A percentile compares a stretch with the other conserved stretches of the same genome.
These are phyloP conservation scores for Drosophila pegasa DNA, from an alignment of 2,888 invertebrate genomes.

Conservation along the genomic window DNA sequence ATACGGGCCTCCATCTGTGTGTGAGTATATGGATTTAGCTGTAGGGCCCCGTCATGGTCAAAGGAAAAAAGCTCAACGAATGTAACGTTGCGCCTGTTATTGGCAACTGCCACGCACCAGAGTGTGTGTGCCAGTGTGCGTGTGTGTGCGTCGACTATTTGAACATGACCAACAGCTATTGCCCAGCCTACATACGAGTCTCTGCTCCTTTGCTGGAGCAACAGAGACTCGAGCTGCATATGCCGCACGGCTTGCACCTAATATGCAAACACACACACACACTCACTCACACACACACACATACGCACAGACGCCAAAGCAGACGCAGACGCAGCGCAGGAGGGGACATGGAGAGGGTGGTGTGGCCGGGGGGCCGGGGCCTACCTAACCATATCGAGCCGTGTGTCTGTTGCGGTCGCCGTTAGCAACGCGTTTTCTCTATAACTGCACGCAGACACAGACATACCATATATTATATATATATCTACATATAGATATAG, in stretches of 20 bases:
- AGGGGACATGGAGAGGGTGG: neutral
- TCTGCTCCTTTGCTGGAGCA: slow-evolving; percentile 54
- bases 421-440: slow-evolving; percentile 78
- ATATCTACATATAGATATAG: slow-evolving; percentile 8
- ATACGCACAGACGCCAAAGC: slow-evolving; percentile 11
- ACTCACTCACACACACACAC: slow-evolving; percentile 35
- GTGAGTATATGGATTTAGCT: slow-evolving; percentile 27
- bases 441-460: slow-evolving; percentile 21
- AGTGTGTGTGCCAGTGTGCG: slow-evolving; percentile 17
- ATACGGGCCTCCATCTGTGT: slow-evolving; percentile 4
- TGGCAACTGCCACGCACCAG: slow-evolving; percentile 64
- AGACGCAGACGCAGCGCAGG: slow-evolving; percentile 12
- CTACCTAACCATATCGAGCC: slow-evolving; percentile 72
- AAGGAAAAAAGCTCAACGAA: slow-evolving; percentile 74
- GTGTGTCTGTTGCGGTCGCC: slow-evolving; percentile 79
- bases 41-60: slow-evolving; percentile 64
- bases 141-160: slow-evolving; percentile 52
- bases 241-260: slow-evolving; percentile 70
- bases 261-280: slow-evolving; percentile 46
- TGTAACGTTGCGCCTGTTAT: slow-evolving; percentile 73
- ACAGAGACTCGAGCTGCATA: slow-evolving; percentile 76
- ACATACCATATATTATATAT: slow-evolving; percentile 7
- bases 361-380: slow-evolving; percentile 21
- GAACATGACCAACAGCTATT: slow-evolving; percentile 77
- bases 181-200: slow-evolving; percentile 48